These are phyloP conservation scores for Hoplostethus mediterraneus DNA, from an alignment of 2,797 vertebrate genomes.

Conservation along the genomic window DNA sequence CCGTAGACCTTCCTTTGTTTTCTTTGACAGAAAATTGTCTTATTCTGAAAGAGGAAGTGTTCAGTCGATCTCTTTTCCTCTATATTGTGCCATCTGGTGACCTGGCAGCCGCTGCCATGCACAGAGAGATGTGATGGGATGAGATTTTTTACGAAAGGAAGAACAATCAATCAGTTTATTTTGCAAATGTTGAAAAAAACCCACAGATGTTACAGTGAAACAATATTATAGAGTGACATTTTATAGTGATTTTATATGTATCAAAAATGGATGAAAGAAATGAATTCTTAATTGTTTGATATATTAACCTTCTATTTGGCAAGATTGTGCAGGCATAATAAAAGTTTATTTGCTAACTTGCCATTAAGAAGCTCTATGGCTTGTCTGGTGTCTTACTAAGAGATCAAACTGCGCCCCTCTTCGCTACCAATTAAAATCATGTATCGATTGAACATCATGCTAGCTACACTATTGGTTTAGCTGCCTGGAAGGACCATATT, in stretches of 20 bases:
- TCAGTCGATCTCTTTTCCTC: slow-evolving; percentile 3
- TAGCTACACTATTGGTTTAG: too few relatives aligned
- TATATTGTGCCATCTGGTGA: slow-evolving; percentile 14
- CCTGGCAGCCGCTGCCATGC: not conserved
- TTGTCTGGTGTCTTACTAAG: slow-evolving; percentile 1
- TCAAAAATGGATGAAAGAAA: slow-evolving; percentile 65
- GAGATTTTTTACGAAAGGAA: slow-evolving; percentile 55
- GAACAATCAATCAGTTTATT: slow-evolving; percentile 37
- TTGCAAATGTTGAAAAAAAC: slow-evolving; percentile 66
- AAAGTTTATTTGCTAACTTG: slow-evolving; percentile 76
- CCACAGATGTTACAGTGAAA: slow-evolving; percentile 50
- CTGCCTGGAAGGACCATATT: too few relatives aligned
- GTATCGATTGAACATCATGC: too few relatives aligned
- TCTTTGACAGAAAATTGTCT: slow-evolving; percentile 77
- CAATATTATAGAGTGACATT: slow-evolving; percentile 77
- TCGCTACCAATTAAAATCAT: slow-evolving; percentile 4
- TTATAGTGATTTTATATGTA: slow-evolving; percentile 86
- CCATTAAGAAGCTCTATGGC: slow-evolving; percentile 30
- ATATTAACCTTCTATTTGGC: slow-evolving; percentile 77
- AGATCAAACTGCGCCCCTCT: not conserved
- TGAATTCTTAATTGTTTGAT: slow-evolving; percentile 73
- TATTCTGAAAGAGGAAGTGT: slow-evolving; percentile 52
- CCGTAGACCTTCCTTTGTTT: slow-evolving; percentile 50
- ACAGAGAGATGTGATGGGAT: slow-evolving; percentile 25
- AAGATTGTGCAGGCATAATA: slow-evolving; percentile 83